Base-by-base conservation (phyloP, 2,113 vertebrate genomes). In the Haemorhous mexicanus region DNA sequence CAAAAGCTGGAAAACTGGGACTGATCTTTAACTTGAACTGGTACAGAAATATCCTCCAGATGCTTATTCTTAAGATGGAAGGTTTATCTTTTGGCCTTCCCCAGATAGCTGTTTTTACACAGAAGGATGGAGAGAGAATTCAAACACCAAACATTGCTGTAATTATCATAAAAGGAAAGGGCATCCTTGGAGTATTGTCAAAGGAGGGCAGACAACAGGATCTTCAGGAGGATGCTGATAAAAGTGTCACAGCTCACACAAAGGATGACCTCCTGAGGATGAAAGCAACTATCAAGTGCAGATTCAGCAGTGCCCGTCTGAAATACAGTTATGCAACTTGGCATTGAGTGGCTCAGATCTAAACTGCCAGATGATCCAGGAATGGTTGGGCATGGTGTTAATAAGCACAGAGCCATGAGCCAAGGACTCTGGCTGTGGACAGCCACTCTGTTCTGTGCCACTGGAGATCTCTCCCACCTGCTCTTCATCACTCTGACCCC, bases 251-350 rank as follows among this genome's bases (percentile, higher is more conserved):
- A 77, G 14, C 41, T 59, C 10, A 20, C 73, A 50, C 6, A 74
- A 43, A 66, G 35, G 14, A 43, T 43, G 30, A 35, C 9, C 21
- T 86, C 26, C 52, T n/a, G 26, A 26, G n/a, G 6, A 1, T n/a
- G 62, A 58, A 49, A 67, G 41, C 26, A 61, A 4, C 39, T 43
- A 35, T 32, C 37, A 16, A 0, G 0, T 39, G 50, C 46, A 59
- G 67, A 35, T 69, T 61, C 62, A 68, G 59, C 53, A 50, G 6
- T 16, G 33, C 11, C 28, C 24, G 17, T 53, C 39, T 67, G 63
- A 86, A 83, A 63, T 4, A 1, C 4, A 10, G 44, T 56, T 46
- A 73, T 32, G 32, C 59, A 84, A 33, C 35, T 55, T 49, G 64
- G 41, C 14, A 7, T 26, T 47, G 35, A 52, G 16, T n/a, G 32